Evolutionary conservation across 2,797 vertebrate species (phyloP), one percentile per base, ranked within the genome.

Genomic region (Hippopotamyrus pictus): DNA sequence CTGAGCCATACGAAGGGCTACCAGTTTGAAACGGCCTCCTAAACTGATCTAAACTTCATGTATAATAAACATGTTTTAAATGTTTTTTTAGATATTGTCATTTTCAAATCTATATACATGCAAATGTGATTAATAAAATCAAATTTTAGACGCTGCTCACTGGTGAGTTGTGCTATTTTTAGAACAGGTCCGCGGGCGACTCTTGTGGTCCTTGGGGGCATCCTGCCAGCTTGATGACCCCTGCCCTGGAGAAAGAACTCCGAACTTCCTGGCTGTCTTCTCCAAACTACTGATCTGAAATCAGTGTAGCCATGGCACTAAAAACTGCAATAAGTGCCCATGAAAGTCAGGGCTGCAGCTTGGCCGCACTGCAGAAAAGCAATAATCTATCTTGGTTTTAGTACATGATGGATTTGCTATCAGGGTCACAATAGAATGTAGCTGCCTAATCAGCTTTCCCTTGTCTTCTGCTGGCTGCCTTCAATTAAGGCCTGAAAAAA

Each of bases 401-500:
- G 94, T 94, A 94, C 92, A 93, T 91, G 93, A 93, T 94, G 93
- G 95, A 94, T 95, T 94, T 93, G 92, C 93, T 93, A 93, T 93
- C 90, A 87, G 88, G 92, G 92, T 92, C 51, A 57, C 90, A 90
- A 91, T 91, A 90, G 92, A 93, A 91, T 93, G 94, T 93, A 93
- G 94, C 92, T 92, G 92, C 90, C 93, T 95, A 94, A 95, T 95
- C 94, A 94, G 93, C 91, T 85, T 69, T 54, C 89, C 88, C 91
- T 93, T 89, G 29, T 57, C 92, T 87, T 88, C 90, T 90, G 65
- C 90, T 88, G 90, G 92, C 41, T 84, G 82, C 37, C 9, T 94
- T 93, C 94, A 93, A 93, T 95, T 94, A 94, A 91, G 88, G 86
- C 91, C 62, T 86, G 79, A 87, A 89, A 92, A 90, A 91, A 90